Evolutionary conservation across 92 coral and sea anemone genomes (phyloP).

Genomic region (Siderastrea radians): DNA sequence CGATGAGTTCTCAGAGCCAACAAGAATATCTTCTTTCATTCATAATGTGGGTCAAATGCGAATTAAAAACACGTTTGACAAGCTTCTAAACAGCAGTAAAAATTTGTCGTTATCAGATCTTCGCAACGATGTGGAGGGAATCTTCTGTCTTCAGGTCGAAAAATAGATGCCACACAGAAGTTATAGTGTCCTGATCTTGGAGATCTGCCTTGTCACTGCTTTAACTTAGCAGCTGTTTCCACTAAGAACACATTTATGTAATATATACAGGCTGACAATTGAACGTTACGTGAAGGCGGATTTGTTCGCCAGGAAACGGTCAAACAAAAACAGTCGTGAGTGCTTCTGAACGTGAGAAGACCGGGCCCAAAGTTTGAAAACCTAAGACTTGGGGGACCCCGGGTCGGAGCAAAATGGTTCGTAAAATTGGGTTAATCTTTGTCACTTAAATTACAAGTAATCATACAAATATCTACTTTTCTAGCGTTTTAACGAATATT

Average conservation of each 20-base stretch:
- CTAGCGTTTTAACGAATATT: no score
- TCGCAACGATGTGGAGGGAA: neutral
- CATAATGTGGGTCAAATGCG: neutral
- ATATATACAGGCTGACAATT: neutral
- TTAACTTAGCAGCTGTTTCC: slow-evolving; percentile 8
- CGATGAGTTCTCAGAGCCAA: neutral
- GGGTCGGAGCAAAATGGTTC: neutral
- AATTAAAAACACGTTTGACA: neutral
- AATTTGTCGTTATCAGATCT: no score
- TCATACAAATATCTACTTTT: no score
- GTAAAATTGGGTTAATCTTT: no score
- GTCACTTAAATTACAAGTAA: no score
- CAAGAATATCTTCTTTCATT: neutral
- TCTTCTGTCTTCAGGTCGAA: neutral
- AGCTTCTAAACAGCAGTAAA: neutral
- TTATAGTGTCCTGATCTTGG: neutral
- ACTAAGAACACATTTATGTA: neutral
- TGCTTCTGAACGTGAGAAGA: slow-evolving; percentile 1
- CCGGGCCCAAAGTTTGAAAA: neutral
- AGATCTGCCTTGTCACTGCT: neutral
- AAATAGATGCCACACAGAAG: neutral
- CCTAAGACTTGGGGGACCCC: no score
- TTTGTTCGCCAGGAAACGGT: slow-evolving; percentile 33
- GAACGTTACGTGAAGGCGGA: neutral
- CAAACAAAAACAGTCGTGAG: slow-evolving; percentile 27